Evolutionary conservation across 1,140 invertebrate genomes (phyloP), one percentile per base, ranked within the genome.

Genomic region (Episyrphus balteatus): DNA sequence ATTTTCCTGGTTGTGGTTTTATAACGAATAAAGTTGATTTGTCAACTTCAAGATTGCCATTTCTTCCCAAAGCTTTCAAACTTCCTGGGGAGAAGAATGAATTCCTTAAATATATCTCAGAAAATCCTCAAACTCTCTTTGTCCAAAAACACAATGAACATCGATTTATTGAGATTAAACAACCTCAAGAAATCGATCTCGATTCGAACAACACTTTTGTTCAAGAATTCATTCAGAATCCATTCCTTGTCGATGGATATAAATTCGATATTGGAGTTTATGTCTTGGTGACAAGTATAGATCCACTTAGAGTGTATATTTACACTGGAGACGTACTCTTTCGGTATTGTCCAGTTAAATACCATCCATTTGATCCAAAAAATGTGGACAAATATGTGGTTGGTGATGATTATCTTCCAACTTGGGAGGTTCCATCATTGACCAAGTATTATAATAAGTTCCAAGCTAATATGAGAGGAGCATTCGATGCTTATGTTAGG

Each of bases 201-300:
- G 72, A 75, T n/a, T 73, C 72, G 37, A 73, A 77, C 38, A 84
- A 81, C 21, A 86, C 82, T 31, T 98, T 98, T 69, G 76, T 98
- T 2, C 94, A 98, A 62, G 86, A 94, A 65, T 98, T 84, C 67
- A 75, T 88, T 15, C 76, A 84, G 43, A 84, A 81, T 51, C 92
- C 92, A 10, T 83, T 87, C 50, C 69, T 88, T 13, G 78, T 92
- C 3, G 86, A 88, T 61, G 86, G 86, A 0, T 78, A 89, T 63
- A 97, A 96, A 72, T 98, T 98, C 73, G 94, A 98, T 66, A 91
- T 98, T 63, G 94, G 94, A 14, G 80, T 98, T 15, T 98, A 98
- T 70, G 89, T 89, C 0, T 84, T 89, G 1, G 72, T 97, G 2
- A 96, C 93, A 0, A 94, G 90, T 0, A 76, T 98, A 1, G 78